These are phyloP conservation scores for Dipodomys spectabilis DNA, from an alignment of 2,113 vertebrate species.

Conservation along the genomic window DNA sequence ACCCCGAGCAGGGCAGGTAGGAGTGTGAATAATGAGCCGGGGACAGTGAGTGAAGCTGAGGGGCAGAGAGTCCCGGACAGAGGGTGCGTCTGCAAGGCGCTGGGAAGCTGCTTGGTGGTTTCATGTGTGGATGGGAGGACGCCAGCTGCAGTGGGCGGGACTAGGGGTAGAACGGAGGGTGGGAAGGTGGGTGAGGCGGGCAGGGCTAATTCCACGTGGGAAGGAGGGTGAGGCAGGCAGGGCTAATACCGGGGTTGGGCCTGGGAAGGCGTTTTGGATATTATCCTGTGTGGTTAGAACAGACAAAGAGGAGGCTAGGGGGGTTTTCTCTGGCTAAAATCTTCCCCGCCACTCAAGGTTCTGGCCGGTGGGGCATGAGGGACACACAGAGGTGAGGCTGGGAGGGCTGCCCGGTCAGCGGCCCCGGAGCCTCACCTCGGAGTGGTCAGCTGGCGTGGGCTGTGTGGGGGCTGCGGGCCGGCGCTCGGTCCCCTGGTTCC, in stretches of 20 bases:
- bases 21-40: neutral
- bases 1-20: accelerated
- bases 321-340: neutral
- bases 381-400: too few relatives aligned
- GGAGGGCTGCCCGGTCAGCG: neutral
- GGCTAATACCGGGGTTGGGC: too few relatives aligned
- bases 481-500: accelerated
- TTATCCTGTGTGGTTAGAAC: neutral
- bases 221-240: too few relatives aligned
- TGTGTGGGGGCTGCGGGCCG: accelerated
- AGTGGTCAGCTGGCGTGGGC: accelerated
- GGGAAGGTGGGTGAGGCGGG: neutral
- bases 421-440: neutral
- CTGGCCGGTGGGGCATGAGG: too few relatives aligned
- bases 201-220: too few relatives aligned
- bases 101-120: neutral
- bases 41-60: too few relatives aligned
- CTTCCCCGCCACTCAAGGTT: too few relatives aligned
- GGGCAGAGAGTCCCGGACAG: too few relatives aligned
- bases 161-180: accelerated
- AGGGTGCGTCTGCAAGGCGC: neutral
- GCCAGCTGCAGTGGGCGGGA: accelerated
- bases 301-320: neutral
- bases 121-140: neutral
- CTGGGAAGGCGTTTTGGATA: neutral